These are phyloP conservation scores for Mus spretus DNA, from an alignment of 2,797 vertebrate genomes.

Conservation along the genomic window DNA sequence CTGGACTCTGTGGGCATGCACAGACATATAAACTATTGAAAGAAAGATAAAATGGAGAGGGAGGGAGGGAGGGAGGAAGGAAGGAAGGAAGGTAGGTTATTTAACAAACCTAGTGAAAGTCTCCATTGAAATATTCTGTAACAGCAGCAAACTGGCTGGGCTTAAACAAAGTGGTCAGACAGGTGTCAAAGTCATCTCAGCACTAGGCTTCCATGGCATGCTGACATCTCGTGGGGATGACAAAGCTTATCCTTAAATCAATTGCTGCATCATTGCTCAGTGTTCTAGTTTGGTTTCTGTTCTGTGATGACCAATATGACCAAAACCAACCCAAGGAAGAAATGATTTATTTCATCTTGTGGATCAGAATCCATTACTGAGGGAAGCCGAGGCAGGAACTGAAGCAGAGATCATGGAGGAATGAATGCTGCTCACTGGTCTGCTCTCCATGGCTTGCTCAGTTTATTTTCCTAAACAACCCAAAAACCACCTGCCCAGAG, in stretches of 20 bases:
- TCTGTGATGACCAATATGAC: neutral
- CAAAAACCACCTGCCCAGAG: neutral
- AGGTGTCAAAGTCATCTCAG: neutral
- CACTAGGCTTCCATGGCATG: neutral
- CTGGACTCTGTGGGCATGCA: neutral
- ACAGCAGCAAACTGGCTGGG: neutral
- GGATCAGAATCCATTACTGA: neutral
- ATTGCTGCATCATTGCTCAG: neutral
- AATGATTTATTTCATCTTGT: neutral
- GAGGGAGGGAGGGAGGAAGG: no score
- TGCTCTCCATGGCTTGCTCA: neutral
- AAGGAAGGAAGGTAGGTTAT: neutral
- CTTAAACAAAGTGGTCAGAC: neutral
- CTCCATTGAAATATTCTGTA: neutral
- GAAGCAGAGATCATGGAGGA: neutral
- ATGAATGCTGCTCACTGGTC: neutral
- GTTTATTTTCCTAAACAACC: neutral
- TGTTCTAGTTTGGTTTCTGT: neutral
- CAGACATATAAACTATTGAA: neutral
- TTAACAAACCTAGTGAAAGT: slow-evolving; percentile 6
- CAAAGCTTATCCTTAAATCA: slow-evolving; percentile 41
- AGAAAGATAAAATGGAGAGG: neutral
- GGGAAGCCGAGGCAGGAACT: neutral
- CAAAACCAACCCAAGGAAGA: neutral
- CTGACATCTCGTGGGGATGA: neutral